Evolutionary conservation across 1,140 invertebrate species (phyloP).

Genomic region (Achatina immaculata): DNA sequence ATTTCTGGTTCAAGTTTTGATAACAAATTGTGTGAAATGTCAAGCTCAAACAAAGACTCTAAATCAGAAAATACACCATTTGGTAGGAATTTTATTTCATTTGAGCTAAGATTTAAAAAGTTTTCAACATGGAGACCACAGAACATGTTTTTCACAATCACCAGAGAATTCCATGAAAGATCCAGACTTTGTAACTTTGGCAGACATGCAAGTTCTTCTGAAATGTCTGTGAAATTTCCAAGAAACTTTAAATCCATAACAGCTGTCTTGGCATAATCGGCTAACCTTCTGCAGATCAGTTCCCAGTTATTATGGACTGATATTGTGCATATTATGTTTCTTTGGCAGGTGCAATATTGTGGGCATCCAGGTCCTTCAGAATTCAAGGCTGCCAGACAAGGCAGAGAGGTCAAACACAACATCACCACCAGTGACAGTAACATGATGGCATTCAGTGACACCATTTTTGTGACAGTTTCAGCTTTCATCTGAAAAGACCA

Average conservation of each 20-base stretch:
- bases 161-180: neutral
- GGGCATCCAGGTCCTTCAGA: neutral
- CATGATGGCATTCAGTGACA: neutral
- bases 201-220: neutral
- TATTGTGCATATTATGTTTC: neutral
- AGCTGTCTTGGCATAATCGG: neutral
- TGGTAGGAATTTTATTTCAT: constrained; percentile 35
- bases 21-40: constrained; percentile 53
- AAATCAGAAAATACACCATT: constrained; percentile 34
- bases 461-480: neutral
- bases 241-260: neutral
- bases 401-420: neutral
- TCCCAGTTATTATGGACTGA: neutral
- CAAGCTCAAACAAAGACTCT: constrained; percentile 35
- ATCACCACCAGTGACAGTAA: no score
- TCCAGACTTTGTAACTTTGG: constrained; percentile 16
- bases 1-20: constrained; percentile 22
- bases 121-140: constrained; percentile 15
- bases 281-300: neutral
- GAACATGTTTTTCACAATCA: constrained; percentile 27
- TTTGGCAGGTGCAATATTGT: neutral
- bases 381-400: neutral
- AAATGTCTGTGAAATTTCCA: neutral
- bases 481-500: neutral
- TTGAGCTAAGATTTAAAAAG: constrained; percentile 43